These are phyloP conservation scores for Pantala flavescens DNA, from an alignment of 1,140 invertebrate genomes.

Conservation along the genomic window DNA sequence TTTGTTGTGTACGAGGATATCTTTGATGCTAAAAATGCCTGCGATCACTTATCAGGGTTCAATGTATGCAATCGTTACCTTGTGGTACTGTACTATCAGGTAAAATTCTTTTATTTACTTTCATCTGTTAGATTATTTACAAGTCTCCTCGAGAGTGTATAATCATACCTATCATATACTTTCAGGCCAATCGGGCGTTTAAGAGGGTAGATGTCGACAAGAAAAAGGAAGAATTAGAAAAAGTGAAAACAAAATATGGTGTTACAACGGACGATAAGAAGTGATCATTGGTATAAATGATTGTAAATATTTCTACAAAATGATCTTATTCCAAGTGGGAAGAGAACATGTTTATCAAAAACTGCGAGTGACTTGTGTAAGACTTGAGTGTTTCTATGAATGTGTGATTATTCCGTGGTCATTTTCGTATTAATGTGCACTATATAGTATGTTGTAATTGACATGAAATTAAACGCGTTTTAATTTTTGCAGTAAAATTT, in stretches of 20 bases:
- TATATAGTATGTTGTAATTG: no score
- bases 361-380: no score
- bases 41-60: constrained; percentile 97
- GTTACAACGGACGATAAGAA: constrained; percentile 28
- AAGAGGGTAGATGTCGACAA: constrained; percentile 94
- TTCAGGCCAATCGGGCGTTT: constrained; percentile 83
- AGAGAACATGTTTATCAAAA: background rate
- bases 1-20: constrained; percentile 99
- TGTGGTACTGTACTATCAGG: constrained; percentile 92
- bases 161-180: constrained; percentile 16
- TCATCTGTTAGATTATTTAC: background rate
- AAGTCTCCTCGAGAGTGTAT: background rate
- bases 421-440: no score
- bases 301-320: background rate
- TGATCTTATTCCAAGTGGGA: background rate
- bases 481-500: no score
- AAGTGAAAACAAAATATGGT: constrained; percentile 91
- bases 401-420: no score
- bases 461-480: no score
- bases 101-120: constrained; percentile 27
- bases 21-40: constrained; percentile 99
- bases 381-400: no score
- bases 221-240: constrained; percentile 93
- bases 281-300: background rate
- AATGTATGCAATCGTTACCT: constrained; percentile 98